Percentiles rank a stretch among this genome's conserved stretches.
These are phyloP conservation scores for Megalopta genalis DNA, from an alignment of 1,140 invertebrate genomes.

Conservation along the genomic window DNA sequence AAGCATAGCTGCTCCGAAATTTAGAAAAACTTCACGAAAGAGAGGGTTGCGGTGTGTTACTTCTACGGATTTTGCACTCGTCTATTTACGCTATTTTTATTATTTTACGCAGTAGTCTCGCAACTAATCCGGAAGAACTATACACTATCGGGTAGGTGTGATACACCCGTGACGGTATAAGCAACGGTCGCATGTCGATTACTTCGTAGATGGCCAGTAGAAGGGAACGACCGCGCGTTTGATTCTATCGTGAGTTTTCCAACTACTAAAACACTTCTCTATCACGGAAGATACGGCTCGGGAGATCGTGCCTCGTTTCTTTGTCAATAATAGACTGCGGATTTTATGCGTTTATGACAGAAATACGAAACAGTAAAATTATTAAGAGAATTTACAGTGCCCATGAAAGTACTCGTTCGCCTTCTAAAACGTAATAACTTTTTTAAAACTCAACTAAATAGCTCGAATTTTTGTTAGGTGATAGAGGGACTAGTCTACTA, in stretches of 20 bases:
- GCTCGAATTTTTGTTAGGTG: no score
- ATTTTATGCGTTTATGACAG: no score
- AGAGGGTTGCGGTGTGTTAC: no score
- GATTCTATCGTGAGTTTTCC: conserved; percentile 57
- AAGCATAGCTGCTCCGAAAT: not conserved
- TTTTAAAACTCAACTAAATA: no score
- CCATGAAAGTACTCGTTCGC: no score
- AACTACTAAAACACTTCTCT: not conserved
- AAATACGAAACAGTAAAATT: no score
- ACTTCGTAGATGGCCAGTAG: conserved; percentile 36
- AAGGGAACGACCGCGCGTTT: conserved; percentile 65
- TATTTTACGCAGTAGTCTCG: not conserved
- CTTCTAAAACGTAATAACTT: no score
- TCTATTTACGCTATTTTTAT: no score
- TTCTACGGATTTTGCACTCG: not conserved
- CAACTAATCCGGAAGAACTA: not conserved
- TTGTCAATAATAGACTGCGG: not conserved
- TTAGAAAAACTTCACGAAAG: no score
- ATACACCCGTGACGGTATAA: conserved; percentile 19
- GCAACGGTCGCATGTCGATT: conserved; percentile 24
- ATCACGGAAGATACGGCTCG: not conserved
- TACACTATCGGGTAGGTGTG: conserved; percentile 1
- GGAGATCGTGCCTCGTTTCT: not conserved
- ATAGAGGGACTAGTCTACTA: no score
- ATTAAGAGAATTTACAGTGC: no score